Evolutionary conservation across 2,113 vertebrate genomes (phyloP), one percentile per base, ranked within the genome.

Genomic region (Anolis sagrei): DNA sequence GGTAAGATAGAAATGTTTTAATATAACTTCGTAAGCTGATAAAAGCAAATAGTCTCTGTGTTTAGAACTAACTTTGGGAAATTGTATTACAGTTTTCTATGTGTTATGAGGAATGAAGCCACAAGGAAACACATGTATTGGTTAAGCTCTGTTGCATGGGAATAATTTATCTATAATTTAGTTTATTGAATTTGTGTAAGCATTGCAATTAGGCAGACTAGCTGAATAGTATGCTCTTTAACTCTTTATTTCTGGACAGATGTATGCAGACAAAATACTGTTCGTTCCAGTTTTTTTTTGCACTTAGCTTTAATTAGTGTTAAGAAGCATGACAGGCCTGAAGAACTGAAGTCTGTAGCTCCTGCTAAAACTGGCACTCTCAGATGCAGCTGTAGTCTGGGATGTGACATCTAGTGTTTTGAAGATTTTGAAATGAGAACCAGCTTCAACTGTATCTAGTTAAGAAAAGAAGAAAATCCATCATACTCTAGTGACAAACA

Each of bases 391-490:
- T 91, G 87, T 88, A 90, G 76, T 51, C 74, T 88, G 83, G 87
- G 84, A 66, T 21, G 14, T 83, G 64, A 25, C 77, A 82, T 68
- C 32, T 86, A 84, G 70, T 88, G 85, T 93, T n/a, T 70, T 93
- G 88, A 94, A 92, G 85, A 86, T 76, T 91, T 90, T 85, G 88
- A 92, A 62, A 73, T 91, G 84, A 84, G 82, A 89, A 49, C 82
- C 90, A 87, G 76, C 88, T 89, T 89, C 81, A 91, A 84, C 64
- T 86, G 81, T 87, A 72, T 61, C 88, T 93, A 8, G 81, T 92
- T 90, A 87, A 86, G 90, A 92, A 76, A 75, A n/a, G 85, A 88
- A 73, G 66, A 72, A 85, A 89, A 36, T 32, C 11, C 77, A 91
- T 83, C 23, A 49, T 88, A 66, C 88, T 88, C 86, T 86, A 62